Conservation (phyloP, 2,797 vertebrate genomes). For the Hippopotamyrus pictus region DNA sequence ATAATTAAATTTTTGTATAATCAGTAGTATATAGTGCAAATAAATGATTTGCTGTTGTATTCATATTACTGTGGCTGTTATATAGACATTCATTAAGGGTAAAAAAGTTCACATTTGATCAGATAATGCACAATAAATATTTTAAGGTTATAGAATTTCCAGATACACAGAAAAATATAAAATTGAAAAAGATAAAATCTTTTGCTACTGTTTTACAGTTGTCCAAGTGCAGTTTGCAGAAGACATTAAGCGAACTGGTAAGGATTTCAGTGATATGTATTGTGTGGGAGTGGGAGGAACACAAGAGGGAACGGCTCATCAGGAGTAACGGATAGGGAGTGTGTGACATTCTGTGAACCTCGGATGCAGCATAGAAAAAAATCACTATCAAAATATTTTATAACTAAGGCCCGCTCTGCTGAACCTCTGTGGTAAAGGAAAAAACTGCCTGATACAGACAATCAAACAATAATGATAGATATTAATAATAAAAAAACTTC, state of each 20-base stretch:
- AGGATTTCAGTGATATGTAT: slow-evolving; percentile 22
- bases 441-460: slow-evolving; percentile 64
- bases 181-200: not conserved
- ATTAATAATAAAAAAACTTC: slow-evolving; percentile 53
- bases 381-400: slow-evolving; percentile 77
- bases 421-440: slow-evolving; percentile 50
- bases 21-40: not conserved
- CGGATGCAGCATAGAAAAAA: slow-evolving; percentile 63
- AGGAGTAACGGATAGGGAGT: slow-evolving; percentile 69
- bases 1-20: not conserved
- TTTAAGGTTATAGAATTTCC: not conserved
- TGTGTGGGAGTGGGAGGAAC: slow-evolving; percentile 36
- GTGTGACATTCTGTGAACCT: slow-evolving; percentile 64
- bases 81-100: not conserved
- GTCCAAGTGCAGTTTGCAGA: slow-evolving; percentile 44
- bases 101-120: not conserved
- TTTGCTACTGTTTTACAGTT: slow-evolving; percentile 19
- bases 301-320: slow-evolving; percentile 61
- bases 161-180: not conserved
- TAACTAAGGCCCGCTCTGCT: slow-evolving; percentile 61
- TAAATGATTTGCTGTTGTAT: not conserved
- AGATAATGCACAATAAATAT: not conserved
- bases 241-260: slow-evolving; percentile 18
- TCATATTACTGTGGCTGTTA: not conserved
- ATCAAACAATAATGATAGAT: slow-evolving; percentile 63